Base-by-base conservation (phyloP, 2,113 vertebrate genomes). In the Odobenus rosmarus region DNA sequence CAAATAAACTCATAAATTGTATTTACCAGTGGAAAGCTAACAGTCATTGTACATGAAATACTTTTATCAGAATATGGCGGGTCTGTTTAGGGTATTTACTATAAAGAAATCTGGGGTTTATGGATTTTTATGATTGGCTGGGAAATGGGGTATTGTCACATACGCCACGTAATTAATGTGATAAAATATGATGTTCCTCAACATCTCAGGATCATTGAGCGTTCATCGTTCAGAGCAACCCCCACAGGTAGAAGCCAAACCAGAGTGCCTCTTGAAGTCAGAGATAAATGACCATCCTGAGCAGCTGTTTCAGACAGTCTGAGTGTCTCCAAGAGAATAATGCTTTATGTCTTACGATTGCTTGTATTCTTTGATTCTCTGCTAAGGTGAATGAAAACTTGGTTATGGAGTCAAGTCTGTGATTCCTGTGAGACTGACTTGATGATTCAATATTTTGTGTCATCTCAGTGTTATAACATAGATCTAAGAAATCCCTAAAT, bases 211-310 rank as follows among this genome's bases (percentile, higher is more conserved):
- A 64, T 77, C n/a, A 83, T 2, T 39, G 64, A 53, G 15, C 7
- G 33, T 36, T 55, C 14, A 49, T 26, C 39, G 55, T 23, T 90
- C 23, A 79, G n/a, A 74, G n/a, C 11, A 88, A 4, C 67, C 12
- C 28, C 55, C 16, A 86, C 28, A 49, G 8, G 13, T 0, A 53
- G 11, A 57, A 7, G 46, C 33, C 55, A 26, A 53, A n/a, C 12
- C 15, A 57, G 3, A 51, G 59, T 19, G 26, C 1, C n/a, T 33
- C 33, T 49, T 36, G 2, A 84, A 64, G 33, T 13, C 61, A 87
- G 55, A 55, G 5, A 46, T 42, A 53, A 72, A 53, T 19, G 42
- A 28, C 12, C 8, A 3, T 13, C 23, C 0, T 2, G 3, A 0
- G 2, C 6, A 62, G 31, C 2, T 72, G 16, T 74, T 71, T 64